Percentiles rank a stretch among this genome's conserved stretches.
These are phyloP conservation scores for Sebastes nivosus DNA, from an alignment of 2,797 vertebrate genomes.

Conservation along the genomic window DNA sequence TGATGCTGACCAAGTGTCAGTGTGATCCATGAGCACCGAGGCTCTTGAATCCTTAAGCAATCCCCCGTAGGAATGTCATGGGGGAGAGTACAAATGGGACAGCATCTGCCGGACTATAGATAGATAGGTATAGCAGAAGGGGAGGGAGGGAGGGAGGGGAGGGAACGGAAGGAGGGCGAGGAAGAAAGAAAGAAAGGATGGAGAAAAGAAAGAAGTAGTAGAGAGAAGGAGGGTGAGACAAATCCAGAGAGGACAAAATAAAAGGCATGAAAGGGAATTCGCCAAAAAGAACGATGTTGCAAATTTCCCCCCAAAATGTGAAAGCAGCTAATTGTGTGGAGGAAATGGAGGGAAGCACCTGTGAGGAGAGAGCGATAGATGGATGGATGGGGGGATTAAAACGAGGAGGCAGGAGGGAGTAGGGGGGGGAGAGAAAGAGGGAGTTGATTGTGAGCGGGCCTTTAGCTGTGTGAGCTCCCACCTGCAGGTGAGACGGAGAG, in stretches of 20 bases:
- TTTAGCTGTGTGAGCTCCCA: slow-evolving; percentile 70
- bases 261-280: slow-evolving; percentile 41
- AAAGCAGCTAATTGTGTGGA: slow-evolving; percentile 63
- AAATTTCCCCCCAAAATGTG: slow-evolving; percentile 13
- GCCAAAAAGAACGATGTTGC: slow-evolving; percentile 28
- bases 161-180: slow-evolving; percentile 49
- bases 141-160: slow-evolving; percentile 51
- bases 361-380: slow-evolving; percentile 50
- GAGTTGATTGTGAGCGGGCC: slow-evolving; percentile 63
- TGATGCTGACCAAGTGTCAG: slow-evolving; percentile 86
- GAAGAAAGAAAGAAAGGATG: slow-evolving; percentile 22
- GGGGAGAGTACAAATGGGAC: slow-evolving; percentile 82
- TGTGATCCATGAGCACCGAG: slow-evolving; percentile 75
- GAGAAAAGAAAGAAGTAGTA: slow-evolving; percentile 13
- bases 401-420: slow-evolving; percentile 24
- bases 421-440: slow-evolving; percentile 4
- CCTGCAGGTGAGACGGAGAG: slow-evolving; percentile 77
- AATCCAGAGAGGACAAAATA: slow-evolving; percentile 35
- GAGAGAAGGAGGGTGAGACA: slow-evolving; percentile 19
- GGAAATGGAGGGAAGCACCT: slow-evolving; percentile 51
- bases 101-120: slow-evolving; percentile 83
- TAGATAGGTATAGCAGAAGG: slow-evolving; percentile 76
- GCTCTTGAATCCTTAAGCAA: slow-evolving; percentile 77
- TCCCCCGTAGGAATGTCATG: slow-evolving; percentile 81
- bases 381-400: slow-evolving; percentile 64